Evolutionary conservation across 2,797 vertebrate genomes (phyloP), one percentile per base, ranked within the genome.

Genomic region (Hyperoplus immaculatus): DNA sequence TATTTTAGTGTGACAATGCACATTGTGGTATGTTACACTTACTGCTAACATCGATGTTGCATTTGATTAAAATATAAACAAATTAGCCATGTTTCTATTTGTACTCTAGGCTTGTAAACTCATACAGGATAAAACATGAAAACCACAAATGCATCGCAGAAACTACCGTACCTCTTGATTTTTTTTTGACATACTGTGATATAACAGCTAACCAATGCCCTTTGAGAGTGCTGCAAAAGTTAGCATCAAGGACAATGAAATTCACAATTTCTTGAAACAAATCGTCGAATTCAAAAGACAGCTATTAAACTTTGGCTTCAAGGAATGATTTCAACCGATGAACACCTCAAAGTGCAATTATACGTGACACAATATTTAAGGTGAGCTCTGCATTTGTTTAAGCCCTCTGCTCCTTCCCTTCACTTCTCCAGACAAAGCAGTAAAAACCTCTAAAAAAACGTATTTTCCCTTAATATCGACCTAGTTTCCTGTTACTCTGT

Each of bases 301-400:
- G 45, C 43, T 69, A 13, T 75, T 85, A 87, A 15, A 84, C 92
- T 94, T 92, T 94, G 91, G 92, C 83, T 86, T 89, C 61, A 78
- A 82, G 18, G 39, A 81, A 59, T 29, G 36, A 70, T 67, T 47
- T 64, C 13, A 72, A 60, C 72, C 80, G 84, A 73, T 60, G 77
- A 85, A 85, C 68, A 72, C 21, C 69, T 72, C 78, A 89, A 90
- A 89, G 76, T 89, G 82, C 83, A 81, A 85, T 67, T 78, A 86
- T 69, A 61, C 80, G 81, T 76, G 51, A 76, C 60, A 82, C 16
- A 75, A 57, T 79, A 59, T 71, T 77, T 55, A 46, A 75, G 46
- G 15, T 11, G 6, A 57, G 6, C 42, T 21, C 11, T 64, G 21
- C 9, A 39, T 4, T 46, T 72, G 51, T 72, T 77, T 14, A 36